A percentile compares a stretch with the other conserved stretches of the same genome.
phyloP scores from a whole-genome alignment of 2,113 vertebrate species.

The Setophaga kirtlandii region DNA sequence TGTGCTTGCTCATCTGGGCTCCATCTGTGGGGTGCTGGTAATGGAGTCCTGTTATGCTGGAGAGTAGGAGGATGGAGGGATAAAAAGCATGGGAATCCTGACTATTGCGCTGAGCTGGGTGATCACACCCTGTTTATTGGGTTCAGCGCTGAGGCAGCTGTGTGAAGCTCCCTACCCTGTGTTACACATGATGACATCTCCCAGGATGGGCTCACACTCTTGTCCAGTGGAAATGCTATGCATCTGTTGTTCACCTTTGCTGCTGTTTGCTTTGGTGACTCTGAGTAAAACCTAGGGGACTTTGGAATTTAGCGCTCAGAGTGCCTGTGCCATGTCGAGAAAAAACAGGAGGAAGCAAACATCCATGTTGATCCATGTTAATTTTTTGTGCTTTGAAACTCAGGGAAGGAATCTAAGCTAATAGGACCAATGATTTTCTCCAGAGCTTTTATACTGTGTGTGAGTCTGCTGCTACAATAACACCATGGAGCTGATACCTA shows the following conservation, averaged over 20 bases:
- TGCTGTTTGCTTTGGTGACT: background rate
- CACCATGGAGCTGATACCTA: background rate
- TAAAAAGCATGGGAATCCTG: background rate
- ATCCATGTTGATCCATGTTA: accelerated
- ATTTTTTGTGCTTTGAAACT: background rate
- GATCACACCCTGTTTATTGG: background rate
- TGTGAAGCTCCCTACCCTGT: background rate
- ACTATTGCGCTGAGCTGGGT: background rate
- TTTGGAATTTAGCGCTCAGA: background rate
- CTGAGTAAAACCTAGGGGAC: background rate
- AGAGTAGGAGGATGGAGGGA: background rate
- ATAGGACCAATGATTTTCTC: background rate
- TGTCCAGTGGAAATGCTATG: background rate
- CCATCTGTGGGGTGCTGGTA: conserved; percentile 3
- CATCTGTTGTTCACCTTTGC: background rate
- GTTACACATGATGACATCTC: background rate
- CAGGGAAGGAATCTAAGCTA: background rate
- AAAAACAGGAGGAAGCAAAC: background rate
- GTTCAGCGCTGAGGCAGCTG: background rate
- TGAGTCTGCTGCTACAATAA: background rate
- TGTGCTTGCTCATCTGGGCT: conserved; percentile 30
- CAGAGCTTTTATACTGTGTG: background rate
- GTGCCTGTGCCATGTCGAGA: accelerated
- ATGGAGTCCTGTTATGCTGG: background rate
- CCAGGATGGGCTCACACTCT: background rate